Conservation (phyloP, 2,797 vertebrate species). For the Eulemur coronatus region DNA sequence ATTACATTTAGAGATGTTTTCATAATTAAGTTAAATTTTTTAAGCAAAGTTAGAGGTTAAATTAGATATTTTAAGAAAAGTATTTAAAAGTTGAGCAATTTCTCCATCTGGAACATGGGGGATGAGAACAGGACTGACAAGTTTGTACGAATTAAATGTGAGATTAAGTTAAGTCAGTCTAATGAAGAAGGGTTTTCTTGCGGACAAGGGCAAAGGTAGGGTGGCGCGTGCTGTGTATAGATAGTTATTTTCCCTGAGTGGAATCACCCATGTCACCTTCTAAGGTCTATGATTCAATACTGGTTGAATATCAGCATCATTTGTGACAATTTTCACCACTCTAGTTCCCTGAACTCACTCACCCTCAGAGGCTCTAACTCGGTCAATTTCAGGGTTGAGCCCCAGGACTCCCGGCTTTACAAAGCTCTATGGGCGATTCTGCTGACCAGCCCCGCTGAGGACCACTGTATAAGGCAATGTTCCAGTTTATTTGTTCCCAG, state of each 20-base stretch:
- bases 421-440: neutral
- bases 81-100: neutral
- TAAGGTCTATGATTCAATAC: neutral
- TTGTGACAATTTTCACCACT: neutral
- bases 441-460: neutral
- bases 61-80: neutral
- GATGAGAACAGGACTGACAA: neutral
- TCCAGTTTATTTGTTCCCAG: conserved; percentile 41
- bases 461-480: neutral
- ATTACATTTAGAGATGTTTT: neutral
- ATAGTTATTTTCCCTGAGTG: neutral
- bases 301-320: neutral
- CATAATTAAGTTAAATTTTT: neutral
- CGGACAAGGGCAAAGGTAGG: no score
- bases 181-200: neutral
- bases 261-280: neutral
- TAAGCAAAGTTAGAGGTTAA: neutral
- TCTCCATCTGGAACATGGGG: neutral
- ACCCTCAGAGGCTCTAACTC: neutral
- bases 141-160: neutral
- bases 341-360: neutral
- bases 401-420: neutral
- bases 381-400: neutral
- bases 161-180: neutral
- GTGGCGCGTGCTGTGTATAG: neutral